Percentiles rank a stretch among this genome's conserved stretches.
Evolutionary conservation across 1,140 invertebrate genomes (phyloP).

Genomic region (Helicorthomorpha holstii): DNA sequence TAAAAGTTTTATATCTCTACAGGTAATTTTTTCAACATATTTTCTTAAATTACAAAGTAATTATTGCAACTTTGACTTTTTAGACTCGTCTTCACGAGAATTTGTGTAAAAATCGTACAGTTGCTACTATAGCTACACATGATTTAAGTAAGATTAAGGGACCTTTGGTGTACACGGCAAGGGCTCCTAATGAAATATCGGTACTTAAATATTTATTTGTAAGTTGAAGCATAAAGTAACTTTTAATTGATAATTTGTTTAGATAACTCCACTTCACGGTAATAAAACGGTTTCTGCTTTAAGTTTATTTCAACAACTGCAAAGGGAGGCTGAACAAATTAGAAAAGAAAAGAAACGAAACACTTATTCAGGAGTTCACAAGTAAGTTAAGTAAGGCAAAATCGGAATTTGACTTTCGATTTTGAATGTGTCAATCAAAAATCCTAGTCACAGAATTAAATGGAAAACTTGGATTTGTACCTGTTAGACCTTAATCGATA

Average conservation of each 20-base stretch:
- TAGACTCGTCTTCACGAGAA: slow-evolving; percentile 57
- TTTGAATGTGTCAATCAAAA: no score
- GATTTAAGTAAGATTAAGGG: slow-evolving; percentile 46
- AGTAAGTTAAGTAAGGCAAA: slow-evolving; percentile 26
- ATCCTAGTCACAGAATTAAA: no score
- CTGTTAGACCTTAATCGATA: no score
- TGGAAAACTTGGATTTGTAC: no score
- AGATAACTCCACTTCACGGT: slow-evolving; percentile 45
- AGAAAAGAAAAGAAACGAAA: slow-evolving; percentile 57
- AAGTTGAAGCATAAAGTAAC: no score
- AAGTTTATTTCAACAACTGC: slow-evolving; percentile 44
- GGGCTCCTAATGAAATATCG: slow-evolving; percentile 36
- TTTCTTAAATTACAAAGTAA: neutral
- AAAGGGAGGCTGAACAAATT: slow-evolving; percentile 44
- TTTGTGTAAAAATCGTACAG: slow-evolving; percentile 54
- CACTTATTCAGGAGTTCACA: slow-evolving; percentile 59
- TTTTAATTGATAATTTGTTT: slow-evolving; percentile 11
- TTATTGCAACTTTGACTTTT: slow-evolving; percentile 7
- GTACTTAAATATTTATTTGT: no score
- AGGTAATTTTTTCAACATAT: slow-evolving; percentile 25
- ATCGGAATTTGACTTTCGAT: no score
- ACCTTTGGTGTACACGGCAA: slow-evolving; percentile 47
- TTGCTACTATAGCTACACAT: slow-evolving; percentile 64
- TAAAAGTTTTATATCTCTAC: slow-evolving; percentile 60
- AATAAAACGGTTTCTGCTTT: slow-evolving; percentile 39